These are phyloP conservation scores for Cassiopea xamachana DNA, from an alignment of 30 jellyfish, hydroid and myxozoan species.

Conservation along the genomic window DNA sequence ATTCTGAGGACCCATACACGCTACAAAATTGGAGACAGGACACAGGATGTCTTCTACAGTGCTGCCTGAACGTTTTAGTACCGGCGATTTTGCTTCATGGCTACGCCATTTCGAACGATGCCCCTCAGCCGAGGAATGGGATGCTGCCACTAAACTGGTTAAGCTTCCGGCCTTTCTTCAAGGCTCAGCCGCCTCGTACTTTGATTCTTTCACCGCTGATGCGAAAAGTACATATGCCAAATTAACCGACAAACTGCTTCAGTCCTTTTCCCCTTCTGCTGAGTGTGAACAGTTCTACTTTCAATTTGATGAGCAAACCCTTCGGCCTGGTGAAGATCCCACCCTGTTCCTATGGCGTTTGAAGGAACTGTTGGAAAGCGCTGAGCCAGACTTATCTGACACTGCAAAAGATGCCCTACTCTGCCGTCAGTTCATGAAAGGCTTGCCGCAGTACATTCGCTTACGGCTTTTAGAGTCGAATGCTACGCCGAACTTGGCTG, in stretches of 20 bases:
- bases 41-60: not conserved
- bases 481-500: no score
- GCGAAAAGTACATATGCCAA: slow-evolving; percentile 4
- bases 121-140: not conserved
- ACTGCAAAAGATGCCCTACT: not conserved
- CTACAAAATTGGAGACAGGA: slow-evolving; percentile 42
- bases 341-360: slow-evolving; percentile 21
- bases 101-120: slow-evolving; percentile 15
- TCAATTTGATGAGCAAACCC: not conserved
- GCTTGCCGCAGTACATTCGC: no score
- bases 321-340: slow-evolving; percentile 22
- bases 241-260: not conserved
- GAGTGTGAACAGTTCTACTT: not conserved
- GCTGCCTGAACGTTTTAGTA: slow-evolving; percentile 9
- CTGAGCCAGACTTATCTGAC: slow-evolving; percentile 25
- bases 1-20: not conserved
- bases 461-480: no score
- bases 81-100: slow-evolving; percentile 17
- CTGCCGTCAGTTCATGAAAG: no score
- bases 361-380: slow-evolving; percentile 11
- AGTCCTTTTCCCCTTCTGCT: slow-evolving; percentile 15
- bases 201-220: not conserved
- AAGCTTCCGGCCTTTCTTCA: slow-evolving; percentile 18
- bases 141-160: slow-evolving; percentile 1
- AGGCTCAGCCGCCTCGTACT: not conserved